phyloP scores from a whole-genome alignment of 2,888 invertebrate genomes.

The Drosophila subsilvestris region DNA sequence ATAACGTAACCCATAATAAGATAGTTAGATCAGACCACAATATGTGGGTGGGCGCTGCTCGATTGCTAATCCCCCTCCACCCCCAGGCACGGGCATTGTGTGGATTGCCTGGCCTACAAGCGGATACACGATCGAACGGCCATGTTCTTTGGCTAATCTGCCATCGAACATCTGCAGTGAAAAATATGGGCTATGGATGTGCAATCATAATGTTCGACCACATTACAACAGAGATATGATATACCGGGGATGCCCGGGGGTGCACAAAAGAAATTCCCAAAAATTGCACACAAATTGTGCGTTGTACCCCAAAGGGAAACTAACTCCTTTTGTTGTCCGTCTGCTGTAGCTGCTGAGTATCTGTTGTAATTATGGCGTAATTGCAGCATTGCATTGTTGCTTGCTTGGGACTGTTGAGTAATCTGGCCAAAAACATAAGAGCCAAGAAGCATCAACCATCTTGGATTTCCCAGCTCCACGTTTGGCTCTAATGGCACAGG shows the following conservation, averaged over 20 bases:
- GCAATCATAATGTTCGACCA: conserved; percentile 58
- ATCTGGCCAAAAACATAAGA: conserved; percentile 11
- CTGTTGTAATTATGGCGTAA: conserved; percentile 72
- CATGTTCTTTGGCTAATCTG: conserved; percentile 41
- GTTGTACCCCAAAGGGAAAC: conserved; percentile 13
- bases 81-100: not conserved
- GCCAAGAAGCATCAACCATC: not conserved
- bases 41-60: conserved; percentile 24
- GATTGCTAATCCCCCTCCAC: conserved; percentile 31
- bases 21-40: not conserved
- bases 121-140: conserved; percentile 32
- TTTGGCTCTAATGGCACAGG: too few species aligned
- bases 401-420: conserved; percentile 7
- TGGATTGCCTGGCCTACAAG: not conserved
- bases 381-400: conserved; percentile 58
- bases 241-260: conserved; percentile 21
- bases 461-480: not conserved
- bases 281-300: conserved; percentile 3
- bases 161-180: conserved; percentile 63
- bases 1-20: not conserved
- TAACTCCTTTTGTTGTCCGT: conserved; percentile 36
- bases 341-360: conserved; percentile 37
- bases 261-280: conserved; percentile 20
- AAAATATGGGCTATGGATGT: conserved; percentile 42
- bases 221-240: conserved; percentile 52